Conservation (phyloP, 2,888 invertebrate genomes). For the Caenorhabditis sp. region DNA sequence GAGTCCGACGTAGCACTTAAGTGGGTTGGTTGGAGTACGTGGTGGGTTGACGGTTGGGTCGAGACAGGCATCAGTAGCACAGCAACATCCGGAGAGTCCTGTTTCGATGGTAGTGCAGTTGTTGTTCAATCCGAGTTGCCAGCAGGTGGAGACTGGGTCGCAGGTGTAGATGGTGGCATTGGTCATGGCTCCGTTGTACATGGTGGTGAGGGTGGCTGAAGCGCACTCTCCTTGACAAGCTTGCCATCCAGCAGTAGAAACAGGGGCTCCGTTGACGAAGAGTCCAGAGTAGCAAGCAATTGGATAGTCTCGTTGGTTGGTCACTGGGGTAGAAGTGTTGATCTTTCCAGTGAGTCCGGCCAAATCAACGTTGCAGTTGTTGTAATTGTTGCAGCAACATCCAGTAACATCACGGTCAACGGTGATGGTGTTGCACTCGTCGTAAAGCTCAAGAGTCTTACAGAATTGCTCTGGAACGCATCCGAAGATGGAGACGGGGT, state of each 20-base stretch:
- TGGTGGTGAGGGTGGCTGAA: slow-evolving; percentile 59
- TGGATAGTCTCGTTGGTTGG: slow-evolving; percentile 60
- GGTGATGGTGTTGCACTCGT: slow-evolving; percentile 62
- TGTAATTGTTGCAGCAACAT: slow-evolving; percentile 72
- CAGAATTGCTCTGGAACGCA: slow-evolving; percentile 69
- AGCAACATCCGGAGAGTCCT: slow-evolving; percentile 68
- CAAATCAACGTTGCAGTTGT: slow-evolving; percentile 71
- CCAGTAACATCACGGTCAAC: slow-evolving; percentile 58
- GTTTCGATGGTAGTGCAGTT: slow-evolving; percentile 62
- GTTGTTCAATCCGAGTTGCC: slow-evolving; percentile 57
- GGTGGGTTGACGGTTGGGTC: slow-evolving; percentile 65
- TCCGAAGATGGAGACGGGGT: slow-evolving; percentile 65
- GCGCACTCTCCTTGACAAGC: slow-evolving; percentile 72
- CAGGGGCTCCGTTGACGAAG: slow-evolving; percentile 50
- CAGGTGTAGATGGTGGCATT: slow-evolving; percentile 67
- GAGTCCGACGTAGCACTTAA: slow-evolving; percentile 72
- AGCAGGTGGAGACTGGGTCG: slow-evolving; percentile 64
- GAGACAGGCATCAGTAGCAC: slow-evolving; percentile 65
- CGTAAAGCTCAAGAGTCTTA: slow-evolving; percentile 67
- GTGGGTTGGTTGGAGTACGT: slow-evolving; percentile 59
- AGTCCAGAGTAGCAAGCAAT: slow-evolving; percentile 69
- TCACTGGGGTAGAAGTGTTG: slow-evolving; percentile 29
- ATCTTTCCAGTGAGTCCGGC: slow-evolving; percentile 55
- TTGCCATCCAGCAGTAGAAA: slow-evolving; percentile 65
- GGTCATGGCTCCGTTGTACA: slow-evolving; percentile 43